These are phyloP conservation scores for Brachynemurus nebulosus DNA, from an alignment of 2,888 invertebrate species.

Conservation along the genomic window DNA sequence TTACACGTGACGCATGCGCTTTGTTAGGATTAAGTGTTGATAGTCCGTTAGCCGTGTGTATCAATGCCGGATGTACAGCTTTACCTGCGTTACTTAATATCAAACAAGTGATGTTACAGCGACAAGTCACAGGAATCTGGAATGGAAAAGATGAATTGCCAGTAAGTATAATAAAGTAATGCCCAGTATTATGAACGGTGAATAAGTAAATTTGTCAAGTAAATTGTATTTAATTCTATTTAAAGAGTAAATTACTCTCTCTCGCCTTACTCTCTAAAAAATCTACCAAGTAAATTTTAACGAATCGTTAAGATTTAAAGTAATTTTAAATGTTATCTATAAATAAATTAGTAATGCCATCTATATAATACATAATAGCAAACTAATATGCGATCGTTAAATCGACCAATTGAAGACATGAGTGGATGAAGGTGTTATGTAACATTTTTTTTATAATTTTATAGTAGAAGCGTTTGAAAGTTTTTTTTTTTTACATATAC, in stretches of 20 bases:
- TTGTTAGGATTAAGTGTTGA: constrained; percentile 79
- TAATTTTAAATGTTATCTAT: constrained; percentile 12
- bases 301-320: neutral
- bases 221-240: neutral
- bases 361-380: too few species aligned
- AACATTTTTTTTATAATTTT: too few species aligned
- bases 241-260: constrained; percentile 4
- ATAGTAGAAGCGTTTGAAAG: too few species aligned
- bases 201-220: too few species aligned
- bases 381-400: too few species aligned
- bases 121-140: constrained; percentile 89
- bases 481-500: too few species aligned
- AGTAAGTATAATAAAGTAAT: constrained; percentile 38
- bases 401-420: too few species aligned
- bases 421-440: too few species aligned
- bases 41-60: constrained; percentile 81
- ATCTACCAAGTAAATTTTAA: too few species aligned
- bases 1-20: constrained; percentile 84
- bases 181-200: too few species aligned
- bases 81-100: constrained; percentile 90
- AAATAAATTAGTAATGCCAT: too few species aligned
- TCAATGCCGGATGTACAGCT: constrained; percentile 86
- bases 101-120: constrained; percentile 77
- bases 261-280: too few species aligned
- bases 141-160: constrained; percentile 91